phyloP scores from a whole-genome alignment of 2,797 vertebrate genomes.

The Megaceryle alcyon region DNA sequence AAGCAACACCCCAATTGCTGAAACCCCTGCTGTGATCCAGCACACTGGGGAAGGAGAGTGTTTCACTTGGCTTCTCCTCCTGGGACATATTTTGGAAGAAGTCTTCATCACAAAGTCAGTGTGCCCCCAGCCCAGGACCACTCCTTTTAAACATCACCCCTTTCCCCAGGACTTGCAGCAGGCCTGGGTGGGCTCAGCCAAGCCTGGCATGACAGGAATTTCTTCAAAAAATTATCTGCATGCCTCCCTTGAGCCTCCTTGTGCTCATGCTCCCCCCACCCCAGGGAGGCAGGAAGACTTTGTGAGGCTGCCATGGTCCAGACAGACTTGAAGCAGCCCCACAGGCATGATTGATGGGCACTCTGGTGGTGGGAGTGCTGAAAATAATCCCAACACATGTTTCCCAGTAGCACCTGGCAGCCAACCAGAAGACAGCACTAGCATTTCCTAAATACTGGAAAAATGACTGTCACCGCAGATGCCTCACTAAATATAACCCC shows the following conservation, averaged over 20 bases:
- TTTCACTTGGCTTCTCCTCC: not conserved
- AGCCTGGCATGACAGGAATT: constrained; percentile 11
- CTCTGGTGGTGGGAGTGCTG: constrained; percentile 52
- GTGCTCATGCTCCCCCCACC: not conserved
- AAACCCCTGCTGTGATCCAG: not conserved
- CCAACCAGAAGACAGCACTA: constrained; percentile 75
- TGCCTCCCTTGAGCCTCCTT: constrained; percentile 14
- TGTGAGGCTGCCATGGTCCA: not conserved
- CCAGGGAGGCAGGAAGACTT: not conserved
- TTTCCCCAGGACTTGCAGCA: not conserved
- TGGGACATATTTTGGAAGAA: not conserved
- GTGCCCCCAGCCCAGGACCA: not conserved
- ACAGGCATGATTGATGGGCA: constrained; percentile 63
- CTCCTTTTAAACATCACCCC: not conserved
- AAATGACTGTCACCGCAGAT: constrained; percentile 73
- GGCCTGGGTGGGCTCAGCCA: not conserved
- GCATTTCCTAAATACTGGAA: constrained; percentile 76
- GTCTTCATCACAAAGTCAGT: rapidly evolving
- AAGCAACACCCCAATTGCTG: not conserved
- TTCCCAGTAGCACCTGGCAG: constrained; percentile 77
- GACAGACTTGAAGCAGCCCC: constrained; percentile 20
- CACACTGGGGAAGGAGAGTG: rapidly evolving
- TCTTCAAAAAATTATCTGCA: constrained; percentile 22
- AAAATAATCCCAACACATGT: constrained; percentile 80
- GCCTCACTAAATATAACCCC: constrained; percentile 71